These are phyloP conservation scores for Tyrannus savana DNA, from an alignment of 2,113 vertebrate species.

Conservation along the genomic window DNA sequence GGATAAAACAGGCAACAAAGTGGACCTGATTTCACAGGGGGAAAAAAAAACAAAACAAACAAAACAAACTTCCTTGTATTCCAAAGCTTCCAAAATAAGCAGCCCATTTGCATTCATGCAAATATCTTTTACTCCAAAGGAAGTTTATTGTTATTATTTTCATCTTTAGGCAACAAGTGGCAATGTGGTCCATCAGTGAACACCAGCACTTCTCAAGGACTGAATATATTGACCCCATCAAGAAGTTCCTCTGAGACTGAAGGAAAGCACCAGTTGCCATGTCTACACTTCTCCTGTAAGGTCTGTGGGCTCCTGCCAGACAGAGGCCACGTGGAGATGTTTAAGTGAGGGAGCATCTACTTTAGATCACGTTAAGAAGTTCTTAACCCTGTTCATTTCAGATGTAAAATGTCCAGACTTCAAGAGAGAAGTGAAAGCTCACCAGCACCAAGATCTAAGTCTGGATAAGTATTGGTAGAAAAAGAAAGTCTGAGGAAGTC, in stretches of 20 bases:
- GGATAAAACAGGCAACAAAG: not conserved
- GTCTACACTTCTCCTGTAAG: not conserved
- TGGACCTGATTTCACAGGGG: not conserved
- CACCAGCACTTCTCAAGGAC: not conserved
- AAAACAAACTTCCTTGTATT: not conserved
- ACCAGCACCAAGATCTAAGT: not conserved
- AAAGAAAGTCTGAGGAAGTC: not conserved
- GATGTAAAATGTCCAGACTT: not conserved
- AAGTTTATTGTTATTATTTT: not conserved
- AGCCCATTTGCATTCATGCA: not conserved
- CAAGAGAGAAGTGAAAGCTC: not conserved
- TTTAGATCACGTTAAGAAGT: accelerated
- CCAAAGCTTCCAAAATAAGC: not conserved
- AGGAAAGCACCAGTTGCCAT: not conserved
- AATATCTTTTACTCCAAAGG: not conserved
- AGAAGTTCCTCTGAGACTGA: not conserved
- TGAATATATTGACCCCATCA: not conserved
- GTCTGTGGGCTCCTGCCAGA: not conserved
- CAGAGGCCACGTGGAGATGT: not conserved
- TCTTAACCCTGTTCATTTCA: not conserved
- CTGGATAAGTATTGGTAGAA: not conserved
- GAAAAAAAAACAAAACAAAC: too few relatives aligned
- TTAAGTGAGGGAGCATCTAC: not conserved
- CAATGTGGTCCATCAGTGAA: not conserved
- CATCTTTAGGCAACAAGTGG: not conserved